Base-by-base conservation (phyloP, 2,888 invertebrate species). In the Platycheirus rosarum region DNA sequence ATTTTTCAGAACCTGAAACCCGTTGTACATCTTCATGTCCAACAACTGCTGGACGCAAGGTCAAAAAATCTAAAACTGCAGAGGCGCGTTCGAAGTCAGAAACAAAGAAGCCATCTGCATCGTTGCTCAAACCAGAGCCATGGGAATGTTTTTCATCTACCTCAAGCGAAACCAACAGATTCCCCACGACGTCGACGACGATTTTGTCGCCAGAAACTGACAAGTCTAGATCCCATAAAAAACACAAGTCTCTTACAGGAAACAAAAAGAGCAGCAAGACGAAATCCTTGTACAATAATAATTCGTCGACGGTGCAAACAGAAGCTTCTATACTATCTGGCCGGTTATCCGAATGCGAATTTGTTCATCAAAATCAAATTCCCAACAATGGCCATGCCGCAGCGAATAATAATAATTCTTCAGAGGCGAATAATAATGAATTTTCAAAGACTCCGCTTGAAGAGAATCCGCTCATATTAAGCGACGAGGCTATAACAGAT, bases 1-100 rank as follows among this genome's bases (percentile, higher is more conserved):
- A 91, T 62, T 90, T 89, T 77, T 90, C 90, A 2, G 90, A 91
- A 80, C 90, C 90, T 5, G 90, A 91, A 80, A 85, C 89, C 29
- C 87, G 87, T n/a, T 74, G 84, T 6, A 46, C 68, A 2, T 11
- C 78, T 3, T 68, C 77, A 6, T 78, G 84, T 35, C 65, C 53
- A 57, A 71, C 77, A 42, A 69, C 75, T 32, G 71, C 75, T 32
- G 80, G 78, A 6, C 84, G 85, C 1, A 85, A 76, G 78, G 44
- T 62, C 53, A 85, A 79, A 84, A 86, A 84, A 74, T 76, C 84
- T n/a, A 85, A 80, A 66, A 70, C 82, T 66, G 37, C 66, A 26
- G 87, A 86, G 85, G 84, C 66, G 89, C 87, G 93, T 87, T 89
- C 92, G 88, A 89, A 91, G 88, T 88, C 91, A 85, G 87, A 91